These are phyloP conservation scores for Drosophila yooni DNA, from an alignment of 2,888 invertebrate genomes.

Conservation along the genomic window DNA sequence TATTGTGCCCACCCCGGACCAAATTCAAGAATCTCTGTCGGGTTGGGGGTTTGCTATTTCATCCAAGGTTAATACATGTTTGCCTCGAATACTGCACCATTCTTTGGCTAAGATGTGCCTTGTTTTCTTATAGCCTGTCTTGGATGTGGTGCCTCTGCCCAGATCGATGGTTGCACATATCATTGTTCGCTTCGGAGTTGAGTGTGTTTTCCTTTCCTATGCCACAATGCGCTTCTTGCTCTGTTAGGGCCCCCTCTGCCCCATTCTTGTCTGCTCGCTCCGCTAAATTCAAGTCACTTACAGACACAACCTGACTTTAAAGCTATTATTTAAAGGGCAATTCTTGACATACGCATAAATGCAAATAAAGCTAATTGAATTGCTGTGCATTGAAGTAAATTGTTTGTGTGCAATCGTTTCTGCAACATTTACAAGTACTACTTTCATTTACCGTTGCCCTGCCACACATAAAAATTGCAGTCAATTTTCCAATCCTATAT, in stretches of 20 bases:
- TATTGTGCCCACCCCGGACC: background rate
- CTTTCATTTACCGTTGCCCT: slow-evolving; percentile 24
- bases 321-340: background rate
- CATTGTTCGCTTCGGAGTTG: background rate
- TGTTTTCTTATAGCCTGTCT: background rate
- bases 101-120: background rate
- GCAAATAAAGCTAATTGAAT: slow-evolving; percentile 31
- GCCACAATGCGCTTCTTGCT: too few species aligned
- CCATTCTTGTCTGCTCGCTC: background rate
- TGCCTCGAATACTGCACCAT: background rate
- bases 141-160: background rate
- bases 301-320: background rate
- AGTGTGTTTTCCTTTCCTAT: background rate
- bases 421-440: slow-evolving; percentile 17
- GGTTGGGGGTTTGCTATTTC: background rate
- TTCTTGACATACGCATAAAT: background rate
- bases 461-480: slow-evolving; percentile 65
- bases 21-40: background rate
- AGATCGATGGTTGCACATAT: background rate
- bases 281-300: background rate
- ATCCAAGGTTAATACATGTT: background rate
- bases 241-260: too few species aligned
- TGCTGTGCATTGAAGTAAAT: slow-evolving; percentile 12
- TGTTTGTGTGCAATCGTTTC: slow-evolving; percentile 20
- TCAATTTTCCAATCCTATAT: slow-evolving; percentile 55